These are phyloP conservation scores for Murina feae DNA, from an alignment of 2,113 vertebrate genomes.

Conservation along the genomic window DNA sequence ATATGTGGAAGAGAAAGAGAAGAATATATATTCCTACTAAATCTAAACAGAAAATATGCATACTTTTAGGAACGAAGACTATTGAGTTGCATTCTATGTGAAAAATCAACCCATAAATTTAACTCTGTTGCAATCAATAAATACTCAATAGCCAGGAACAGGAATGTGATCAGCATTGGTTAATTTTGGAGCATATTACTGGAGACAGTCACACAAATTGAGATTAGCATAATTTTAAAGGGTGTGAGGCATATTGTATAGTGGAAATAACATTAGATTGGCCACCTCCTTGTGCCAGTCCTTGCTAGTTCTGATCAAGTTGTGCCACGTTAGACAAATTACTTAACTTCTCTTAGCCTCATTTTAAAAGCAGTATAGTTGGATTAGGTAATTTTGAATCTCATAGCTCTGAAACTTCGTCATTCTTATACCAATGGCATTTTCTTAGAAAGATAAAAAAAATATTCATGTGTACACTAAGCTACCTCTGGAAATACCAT, in stretches of 20 bases:
- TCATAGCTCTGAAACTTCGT: neutral
- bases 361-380: neutral
- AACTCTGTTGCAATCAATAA: neutral
- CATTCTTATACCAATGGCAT: neutral
- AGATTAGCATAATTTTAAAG: neutral
- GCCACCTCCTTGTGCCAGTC: neutral
- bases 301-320: neutral
- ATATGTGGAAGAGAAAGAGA: neutral
- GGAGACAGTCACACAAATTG: neutral
- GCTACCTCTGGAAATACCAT: neutral
- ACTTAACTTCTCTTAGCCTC: neutral
- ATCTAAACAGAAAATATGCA: neutral
- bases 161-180: neutral
- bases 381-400: neutral
- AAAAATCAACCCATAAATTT: neutral
- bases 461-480: neutral
- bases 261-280: neutral
- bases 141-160: neutral
- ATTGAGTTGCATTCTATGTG: neutral
- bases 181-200: neutral
- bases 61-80: neutral
- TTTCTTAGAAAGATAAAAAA: neutral
- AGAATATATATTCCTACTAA: neutral
- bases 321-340: neutral
- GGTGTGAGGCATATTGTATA: fast-evolving